Evolutionary conservation across 2,113 vertebrate species (phyloP), one percentile per base, ranked within the genome.

Genomic region (Hipposideros armiger): DNA sequence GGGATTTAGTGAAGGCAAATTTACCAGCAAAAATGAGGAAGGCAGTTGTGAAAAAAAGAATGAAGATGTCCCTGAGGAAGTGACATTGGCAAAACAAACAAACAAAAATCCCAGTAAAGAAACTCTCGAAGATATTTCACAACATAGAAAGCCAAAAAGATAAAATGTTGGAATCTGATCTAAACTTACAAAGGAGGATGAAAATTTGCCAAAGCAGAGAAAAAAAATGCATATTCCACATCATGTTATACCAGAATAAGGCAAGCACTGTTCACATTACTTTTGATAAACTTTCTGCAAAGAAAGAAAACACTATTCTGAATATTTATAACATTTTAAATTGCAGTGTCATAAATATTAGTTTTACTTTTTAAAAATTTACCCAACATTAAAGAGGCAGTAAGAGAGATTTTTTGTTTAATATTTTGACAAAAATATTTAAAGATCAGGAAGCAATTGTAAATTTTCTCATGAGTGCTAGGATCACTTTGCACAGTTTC

Each of bases 361-460:
- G 36, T 26, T 76, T 91, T 28, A 40, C 36, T 73, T 64, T 88
- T 83, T 30, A 58, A 82, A 42, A 10, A 4, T 90, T 26, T 82
- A 74, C 15, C 20, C 17, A 3, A 91, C 36, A 74, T 56, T 81
- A 82, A 70, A 40, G 0, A 90, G 30, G 60, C 1, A 40, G 52
- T 30, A 82, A 82, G 47, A 45, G 6, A 56, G 6, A 8, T 72
- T 54, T 62, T 36, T 47, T 76, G 36, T 40, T 86, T n/a, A n/a
- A 66, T 58, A 84, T 56, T 73, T 92, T 95, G 17, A 67, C 16
- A 73, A 93, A 94, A 82, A 67, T 70, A 7, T 32, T 45, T 47
- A 84, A 87, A 90, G 11, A 24, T 80, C 30, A 69, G 7, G 10
- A 22, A 88, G 22, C 50, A 81, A 62, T 26, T 16, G 0, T n/a